Evolutionary conservation across 2,113 vertebrate species (phyloP), one percentile per base, ranked within the genome.

Genomic region (Nipponia nippon): DNA sequence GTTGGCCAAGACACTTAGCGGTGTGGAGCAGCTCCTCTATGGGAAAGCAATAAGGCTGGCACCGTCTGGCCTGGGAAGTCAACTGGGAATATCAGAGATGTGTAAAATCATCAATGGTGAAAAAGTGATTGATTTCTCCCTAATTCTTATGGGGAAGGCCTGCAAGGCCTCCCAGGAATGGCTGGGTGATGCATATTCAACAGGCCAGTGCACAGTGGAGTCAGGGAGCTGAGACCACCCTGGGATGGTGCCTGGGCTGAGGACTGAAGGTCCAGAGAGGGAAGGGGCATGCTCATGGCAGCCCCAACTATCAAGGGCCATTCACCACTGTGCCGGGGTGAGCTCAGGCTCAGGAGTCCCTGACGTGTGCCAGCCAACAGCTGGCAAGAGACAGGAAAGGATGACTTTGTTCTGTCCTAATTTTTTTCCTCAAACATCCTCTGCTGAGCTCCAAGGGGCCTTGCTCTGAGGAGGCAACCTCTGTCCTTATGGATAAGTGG

Each of bases 291-390:
- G 27, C n/a, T 70, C 8, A 11, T 32, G 55, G 71, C 40, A 77
- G 29, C 62, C 13, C 40, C 47, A 34, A 9, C 66, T 8, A 1
- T 18, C 9, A 13, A 13, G 40, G 38, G 55, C 46, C 16, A 1
- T 62, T 77, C 40, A 4, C 25, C 56, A 25, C 71, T 9, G 10
- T 0, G 2, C 29, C 1, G 7, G 77, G 1, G 5, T 1, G 3
- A 65, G 58, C 36, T 56, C 0, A 1, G 61, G 40, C 52, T 69
- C 40, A 10, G 69, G 61, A 42, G 30, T n/a, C 62, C 29, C 69
- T 49, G 61, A 18, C 4, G 1, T 5, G 17, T 30, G 47, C 22
- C 52, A 53, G 27, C 52, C 27, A 53, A 29, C 30, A 73, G n/a
- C n/a, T 65, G 56, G n/a, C 36, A 36, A 50, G 65, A 62, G 46